These are phyloP conservation scores for Pocillopora meandrina DNA, from an alignment of 92 coral and sea anemone species.

Conservation along the genomic window DNA sequence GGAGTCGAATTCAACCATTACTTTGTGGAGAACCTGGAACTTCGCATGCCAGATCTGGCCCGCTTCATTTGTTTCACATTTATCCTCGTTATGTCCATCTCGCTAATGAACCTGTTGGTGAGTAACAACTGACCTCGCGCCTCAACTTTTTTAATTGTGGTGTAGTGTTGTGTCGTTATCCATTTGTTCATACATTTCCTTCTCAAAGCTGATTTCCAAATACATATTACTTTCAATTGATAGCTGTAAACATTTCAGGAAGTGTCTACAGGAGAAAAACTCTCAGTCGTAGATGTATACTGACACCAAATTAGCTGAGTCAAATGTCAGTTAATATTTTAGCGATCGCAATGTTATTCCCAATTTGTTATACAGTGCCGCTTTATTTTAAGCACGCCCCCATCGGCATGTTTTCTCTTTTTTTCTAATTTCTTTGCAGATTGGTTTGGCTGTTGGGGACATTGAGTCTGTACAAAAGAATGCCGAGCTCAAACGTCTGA, in stretches of 20 bases:
- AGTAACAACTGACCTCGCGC: slow-evolving; percentile 4
- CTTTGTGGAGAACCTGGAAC: slow-evolving; percentile 62
- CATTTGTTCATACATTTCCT: too few relatives aligned
- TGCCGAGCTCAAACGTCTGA: slow-evolving; percentile 87
- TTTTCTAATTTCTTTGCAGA: slow-evolving; percentile 45
- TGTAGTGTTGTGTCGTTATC: too few relatives aligned
- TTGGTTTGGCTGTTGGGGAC: slow-evolving; percentile 99
- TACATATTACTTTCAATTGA: background rate
- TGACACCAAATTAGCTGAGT: too few relatives aligned
- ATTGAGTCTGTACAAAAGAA: slow-evolving; percentile 90
- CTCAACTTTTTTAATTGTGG: too few relatives aligned
- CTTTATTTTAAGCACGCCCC: background rate
- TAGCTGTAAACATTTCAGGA: background rate
- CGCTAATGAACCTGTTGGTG: slow-evolving; percentile 89
- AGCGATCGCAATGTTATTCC: too few relatives aligned
- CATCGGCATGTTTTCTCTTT: background rate
- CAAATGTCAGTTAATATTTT: too few relatives aligned
- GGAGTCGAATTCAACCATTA: slow-evolving; percentile 71
- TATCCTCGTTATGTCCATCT: slow-evolving; percentile 75
- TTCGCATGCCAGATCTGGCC: slow-evolving; percentile 76
- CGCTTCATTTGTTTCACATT: slow-evolving; percentile 71
- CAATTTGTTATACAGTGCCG: too few relatives aligned
- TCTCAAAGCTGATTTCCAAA: too few relatives aligned
- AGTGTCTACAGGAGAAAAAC: background rate
- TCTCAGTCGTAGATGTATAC: too few relatives aligned